Conservation (phyloP, 2,113 vertebrate genomes). For the Callithrix jacchus region DNA sequence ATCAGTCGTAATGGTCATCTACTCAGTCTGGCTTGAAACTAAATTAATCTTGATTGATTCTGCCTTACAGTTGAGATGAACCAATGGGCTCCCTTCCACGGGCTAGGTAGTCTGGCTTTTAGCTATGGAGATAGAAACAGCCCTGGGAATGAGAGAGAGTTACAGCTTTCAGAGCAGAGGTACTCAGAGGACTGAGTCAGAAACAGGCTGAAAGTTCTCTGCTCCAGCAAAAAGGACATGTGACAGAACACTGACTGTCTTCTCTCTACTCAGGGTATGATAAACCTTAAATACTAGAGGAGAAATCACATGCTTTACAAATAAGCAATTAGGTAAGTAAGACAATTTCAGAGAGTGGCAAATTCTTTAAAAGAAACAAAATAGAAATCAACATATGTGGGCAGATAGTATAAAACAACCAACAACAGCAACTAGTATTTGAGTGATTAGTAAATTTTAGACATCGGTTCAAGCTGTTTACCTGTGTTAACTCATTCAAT, state of each 20-base stretch:
- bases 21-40: neutral
- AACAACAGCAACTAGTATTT: neutral
- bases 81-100: neutral
- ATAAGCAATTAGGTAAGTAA: neutral
- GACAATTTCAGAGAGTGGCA: neutral
- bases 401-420: neutral
- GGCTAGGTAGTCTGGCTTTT: neutral
- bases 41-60: neutral
- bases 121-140: neutral
- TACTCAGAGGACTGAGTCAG: neutral
- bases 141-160: neutral
- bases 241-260: neutral
- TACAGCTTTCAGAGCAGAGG: neutral
- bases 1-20: neutral
- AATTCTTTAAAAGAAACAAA: neutral
- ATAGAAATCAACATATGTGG: neutral
- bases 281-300: neutral
- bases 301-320: neutral
- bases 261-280: neutral
- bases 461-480: neutral
- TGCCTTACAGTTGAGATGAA: neutral
- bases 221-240: neutral
- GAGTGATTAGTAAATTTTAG: neutral
- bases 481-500: neutral
- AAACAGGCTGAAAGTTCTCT: neutral